phyloP scores from a whole-genome alignment of 2,113 vertebrate genomes.

The Hyla sarda region DNA sequence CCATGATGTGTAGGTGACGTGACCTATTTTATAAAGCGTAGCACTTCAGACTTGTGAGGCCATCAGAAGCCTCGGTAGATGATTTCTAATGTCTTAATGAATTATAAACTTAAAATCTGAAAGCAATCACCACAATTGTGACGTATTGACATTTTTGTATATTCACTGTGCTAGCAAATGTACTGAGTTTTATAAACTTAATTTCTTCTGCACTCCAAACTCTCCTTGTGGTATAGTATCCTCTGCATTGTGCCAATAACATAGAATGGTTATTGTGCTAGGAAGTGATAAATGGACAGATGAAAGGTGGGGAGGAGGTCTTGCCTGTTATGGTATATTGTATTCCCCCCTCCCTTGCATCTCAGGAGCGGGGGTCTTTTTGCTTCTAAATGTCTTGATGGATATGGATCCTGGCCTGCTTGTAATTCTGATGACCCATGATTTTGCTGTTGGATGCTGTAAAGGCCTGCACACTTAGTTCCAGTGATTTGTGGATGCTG shows the following conservation, averaged over 20 bases:
- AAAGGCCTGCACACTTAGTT: too few species aligned
- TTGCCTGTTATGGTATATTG: too few species aligned
- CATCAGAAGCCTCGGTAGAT: not conserved
- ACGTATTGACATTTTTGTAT: constrained; percentile 39
- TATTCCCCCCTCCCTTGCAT: too few species aligned
- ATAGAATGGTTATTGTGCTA: not conserved
- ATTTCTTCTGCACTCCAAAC: constrained; percentile 38
- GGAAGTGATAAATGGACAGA: not conserved
- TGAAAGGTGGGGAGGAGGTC: not conserved
- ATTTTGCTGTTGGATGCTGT: too few species aligned
- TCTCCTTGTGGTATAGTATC: constrained; percentile 12
- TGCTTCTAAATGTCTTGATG: too few species aligned
- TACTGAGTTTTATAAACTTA: constrained; percentile 44
- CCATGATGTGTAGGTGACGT: not conserved
- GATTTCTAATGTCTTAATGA: constrained; percentile 16
- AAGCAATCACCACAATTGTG: constrained; percentile 14
- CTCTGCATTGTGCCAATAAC: not conserved
- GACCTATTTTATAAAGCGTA: not conserved
- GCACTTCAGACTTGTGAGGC: not conserved
- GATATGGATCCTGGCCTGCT: too few species aligned
- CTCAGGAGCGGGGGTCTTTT: too few species aligned
- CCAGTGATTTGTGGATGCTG: too few species aligned
- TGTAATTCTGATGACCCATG: too few species aligned
- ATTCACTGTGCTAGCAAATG: constrained; percentile 31
- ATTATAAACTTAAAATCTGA: constrained; percentile 12